A percentile compares a stretch with the other conserved stretches of the same genome.
Conservation (phyloP, 2,797 vertebrate species). For the Rhynchotus rufescens region DNA sequence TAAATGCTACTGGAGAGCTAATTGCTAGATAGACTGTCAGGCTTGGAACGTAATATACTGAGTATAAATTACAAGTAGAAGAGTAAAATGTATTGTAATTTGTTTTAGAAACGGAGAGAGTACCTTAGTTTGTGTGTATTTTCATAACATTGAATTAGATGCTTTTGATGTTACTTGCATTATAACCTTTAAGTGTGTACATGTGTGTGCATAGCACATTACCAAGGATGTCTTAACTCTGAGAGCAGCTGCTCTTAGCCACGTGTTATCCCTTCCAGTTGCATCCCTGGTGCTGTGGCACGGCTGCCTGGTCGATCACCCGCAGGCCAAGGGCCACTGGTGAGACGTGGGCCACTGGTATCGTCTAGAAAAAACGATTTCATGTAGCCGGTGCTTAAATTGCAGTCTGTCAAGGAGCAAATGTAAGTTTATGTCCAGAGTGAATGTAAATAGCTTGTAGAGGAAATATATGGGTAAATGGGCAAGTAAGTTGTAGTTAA, state of each 20-base stretch:
- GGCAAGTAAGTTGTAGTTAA: not conserved
- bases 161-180: not conserved
- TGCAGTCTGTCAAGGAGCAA: not conserved
- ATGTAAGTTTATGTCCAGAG: not conserved
- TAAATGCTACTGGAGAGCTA: conserved; percentile 39
- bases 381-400: not conserved
- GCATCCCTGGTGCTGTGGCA: not conserved
- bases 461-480: not conserved
- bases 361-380: not conserved
- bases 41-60: not conserved
- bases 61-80: conserved; percentile 31
- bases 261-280: not conserved
- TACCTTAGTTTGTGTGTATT: not conserved
- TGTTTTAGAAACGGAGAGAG: not conserved
- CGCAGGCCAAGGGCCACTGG: no score
- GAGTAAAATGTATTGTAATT: conserved; percentile 49
- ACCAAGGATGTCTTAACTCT: not conserved
- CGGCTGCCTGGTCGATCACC: not conserved
- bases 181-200: not conserved
- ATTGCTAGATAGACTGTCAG: not conserved
- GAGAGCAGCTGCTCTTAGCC: not conserved
- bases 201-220: not conserved
- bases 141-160: not conserved
- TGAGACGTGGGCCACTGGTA: no score
- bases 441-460: not conserved